Percentiles rank a stretch among this genome's conserved stretches.
These are phyloP conservation scores for Listrodromus nycthemerus DNA, from an alignment of 2,888 invertebrate genomes.

Conservation along the genomic window DNA sequence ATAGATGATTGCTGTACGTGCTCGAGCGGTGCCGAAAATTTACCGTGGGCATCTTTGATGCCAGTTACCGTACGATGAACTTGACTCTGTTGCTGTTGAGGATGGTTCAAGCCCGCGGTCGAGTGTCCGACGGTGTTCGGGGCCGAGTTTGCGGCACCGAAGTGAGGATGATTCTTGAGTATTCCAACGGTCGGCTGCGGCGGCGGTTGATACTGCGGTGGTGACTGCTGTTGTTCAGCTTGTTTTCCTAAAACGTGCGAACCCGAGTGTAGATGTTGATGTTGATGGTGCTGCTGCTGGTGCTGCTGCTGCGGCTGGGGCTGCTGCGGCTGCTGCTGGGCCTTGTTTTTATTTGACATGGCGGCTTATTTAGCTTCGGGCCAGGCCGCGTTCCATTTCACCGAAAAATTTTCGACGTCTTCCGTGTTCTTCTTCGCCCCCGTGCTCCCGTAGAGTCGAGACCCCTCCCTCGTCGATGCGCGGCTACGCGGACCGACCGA, in stretches of 20 bases:
- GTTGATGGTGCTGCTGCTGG: slow-evolving; percentile 70
- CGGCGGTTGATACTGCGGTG: slow-evolving; percentile 93
- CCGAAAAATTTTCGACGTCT: slow-evolving; percentile 69
- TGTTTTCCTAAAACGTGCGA: slow-evolving; percentile 77
- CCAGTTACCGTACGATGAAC: slow-evolving; percentile 55
- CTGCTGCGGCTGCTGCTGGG: slow-evolving; percentile 75
- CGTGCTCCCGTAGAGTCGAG: slow-evolving; percentile 3
- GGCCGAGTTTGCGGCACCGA: slow-evolving; percentile 77
- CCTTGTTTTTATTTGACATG: slow-evolving; percentile 84
- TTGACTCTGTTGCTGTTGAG: slow-evolving; percentile 69
- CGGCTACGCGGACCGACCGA: slow-evolving; percentile 70
- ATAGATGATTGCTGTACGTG: slow-evolving; percentile 14
- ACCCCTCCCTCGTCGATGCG: slow-evolving; percentile 65
- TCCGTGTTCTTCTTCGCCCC: slow-evolving; percentile 68
- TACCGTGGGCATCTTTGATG: slow-evolving; percentile 66
- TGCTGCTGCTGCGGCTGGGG: slow-evolving; percentile 72
- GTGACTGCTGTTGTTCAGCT: slow-evolving; percentile 85
- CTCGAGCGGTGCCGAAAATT: slow-evolving; percentile 27
- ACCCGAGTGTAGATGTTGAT: slow-evolving; percentile 69
- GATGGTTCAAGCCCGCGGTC: slow-evolving; percentile 73
- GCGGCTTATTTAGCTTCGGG: slow-evolving; percentile 82
- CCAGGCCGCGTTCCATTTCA: slow-evolving; percentile 82
- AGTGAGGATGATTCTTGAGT: slow-evolving; percentile 86
- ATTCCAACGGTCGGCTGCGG: slow-evolving; percentile 87
- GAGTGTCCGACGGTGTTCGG: slow-evolving; percentile 74